These are phyloP conservation scores for Luidia sarsii DNA, from an alignment of 53 echinoderm and acorn worm genomes.

Conservation along the genomic window DNA sequence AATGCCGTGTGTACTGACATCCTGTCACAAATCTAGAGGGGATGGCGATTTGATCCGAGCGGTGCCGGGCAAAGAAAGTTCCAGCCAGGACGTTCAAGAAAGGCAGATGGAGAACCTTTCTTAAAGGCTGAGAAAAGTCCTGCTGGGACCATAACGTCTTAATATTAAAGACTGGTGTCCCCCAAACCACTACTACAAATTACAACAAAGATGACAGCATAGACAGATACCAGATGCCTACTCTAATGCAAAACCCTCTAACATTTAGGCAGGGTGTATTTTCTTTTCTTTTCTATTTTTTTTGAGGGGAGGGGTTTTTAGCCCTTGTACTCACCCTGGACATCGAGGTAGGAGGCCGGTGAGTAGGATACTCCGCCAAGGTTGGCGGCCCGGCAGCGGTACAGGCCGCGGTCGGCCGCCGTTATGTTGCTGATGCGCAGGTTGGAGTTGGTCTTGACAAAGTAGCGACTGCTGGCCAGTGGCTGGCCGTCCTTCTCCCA, in stretches of 20 bases:
- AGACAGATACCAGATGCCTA: not conserved
- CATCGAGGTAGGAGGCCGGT: constrained; percentile 45
- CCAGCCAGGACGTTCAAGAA: too few species aligned
- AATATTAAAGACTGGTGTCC: too few species aligned
- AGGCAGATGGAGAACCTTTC: too few species aligned
- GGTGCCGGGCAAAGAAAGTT: too few species aligned
- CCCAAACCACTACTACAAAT: not conserved
- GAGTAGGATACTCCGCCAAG: constrained; percentile 52
- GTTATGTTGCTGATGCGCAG: constrained; percentile 48
- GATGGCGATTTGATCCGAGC: too few species aligned
- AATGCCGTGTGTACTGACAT: too few species aligned
- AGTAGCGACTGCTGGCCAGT: constrained; percentile 1
- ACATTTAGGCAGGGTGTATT: not conserved
- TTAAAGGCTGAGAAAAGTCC: too few species aligned
- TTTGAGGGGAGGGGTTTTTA: too few species aligned
- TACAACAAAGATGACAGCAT: too few species aligned
- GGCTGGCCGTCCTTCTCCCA: constrained; percentile 73
- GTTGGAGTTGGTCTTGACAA: constrained; percentile 56
- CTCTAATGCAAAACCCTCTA: not conserved
- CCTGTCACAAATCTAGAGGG: too few species aligned
- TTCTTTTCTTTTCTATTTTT: too few species aligned
- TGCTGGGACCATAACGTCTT: too few species aligned
- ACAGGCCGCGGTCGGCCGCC: constrained; percentile 74
- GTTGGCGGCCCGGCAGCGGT: constrained; percentile 69
- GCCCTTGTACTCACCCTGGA: constrained; percentile 62